These are phyloP conservation scores for Amblyornis subalaris DNA, from an alignment of 2,113 vertebrate species.

Conservation along the genomic window DNA sequence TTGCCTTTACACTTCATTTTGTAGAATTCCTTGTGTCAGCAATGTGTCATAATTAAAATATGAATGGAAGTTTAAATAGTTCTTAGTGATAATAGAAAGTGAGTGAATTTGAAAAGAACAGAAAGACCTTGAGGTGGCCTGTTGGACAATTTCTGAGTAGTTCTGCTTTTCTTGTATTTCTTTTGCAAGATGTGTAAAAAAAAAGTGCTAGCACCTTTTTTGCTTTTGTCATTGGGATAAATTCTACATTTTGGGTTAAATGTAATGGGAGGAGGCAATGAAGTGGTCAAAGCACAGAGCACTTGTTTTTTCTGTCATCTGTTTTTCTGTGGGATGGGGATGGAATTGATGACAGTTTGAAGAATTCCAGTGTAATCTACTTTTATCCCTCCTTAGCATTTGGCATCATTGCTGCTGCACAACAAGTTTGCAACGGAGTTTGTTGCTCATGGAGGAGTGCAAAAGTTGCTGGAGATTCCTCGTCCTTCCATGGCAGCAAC, in stretches of 20 bases:
- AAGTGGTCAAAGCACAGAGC: neutral
- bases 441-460: conserved; percentile 96
- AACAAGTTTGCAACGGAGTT: conserved; percentile 99
- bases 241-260: neutral
- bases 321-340: neutral
- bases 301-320: neutral
- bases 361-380: conserved; percentile 13
- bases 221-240: neutral
- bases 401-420: conserved; percentile 95
- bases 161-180: neutral
- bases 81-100: neutral
- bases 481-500: conserved; percentile 98
- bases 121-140: neutral
- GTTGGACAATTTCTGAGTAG: neutral
- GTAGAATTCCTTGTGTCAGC: neutral
- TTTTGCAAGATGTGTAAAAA: neutral
- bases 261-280: neutral
- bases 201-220: neutral
- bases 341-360: neutral
- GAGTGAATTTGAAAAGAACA: neutral
- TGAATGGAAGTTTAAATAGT: neutral
- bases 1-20: neutral
- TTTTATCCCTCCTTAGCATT: conserved; percentile 76
- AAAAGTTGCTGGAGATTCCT: conserved; percentile 95
- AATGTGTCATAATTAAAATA: neutral